Evolutionary conservation across 2,888 invertebrate genomes (phyloP).

Genomic region (Dryobotodes eremita): DNA sequence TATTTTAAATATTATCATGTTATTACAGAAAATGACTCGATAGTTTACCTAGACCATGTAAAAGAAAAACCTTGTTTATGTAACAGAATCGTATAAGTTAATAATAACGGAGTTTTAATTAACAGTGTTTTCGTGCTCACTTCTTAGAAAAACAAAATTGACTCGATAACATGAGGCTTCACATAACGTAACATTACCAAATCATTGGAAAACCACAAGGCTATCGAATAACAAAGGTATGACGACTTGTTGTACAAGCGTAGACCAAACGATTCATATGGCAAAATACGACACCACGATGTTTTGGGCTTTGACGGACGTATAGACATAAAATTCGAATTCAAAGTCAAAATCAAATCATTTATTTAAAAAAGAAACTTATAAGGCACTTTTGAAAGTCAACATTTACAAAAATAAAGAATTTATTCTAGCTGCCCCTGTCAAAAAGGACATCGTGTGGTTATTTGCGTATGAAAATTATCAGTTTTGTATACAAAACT

Average conservation of each 20-base stretch:
- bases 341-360: no score
- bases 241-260: conserved; percentile 5
- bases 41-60: no score
- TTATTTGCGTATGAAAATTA: background rate
- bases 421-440: no score
- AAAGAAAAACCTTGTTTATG: no score
- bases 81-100: background rate
- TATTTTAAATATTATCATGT: no score
- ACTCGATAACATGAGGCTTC: background rate
- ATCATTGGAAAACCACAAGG: background rate
- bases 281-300: conserved; percentile 31
- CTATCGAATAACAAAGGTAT: conserved; percentile 49
- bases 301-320: background rate
- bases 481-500: no score
- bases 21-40: no score
- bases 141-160: background rate
- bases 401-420: no score
- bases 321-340: background rate
- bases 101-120: background rate
- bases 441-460: background rate
- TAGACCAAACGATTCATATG: conserved; percentile 22
- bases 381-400: no score
- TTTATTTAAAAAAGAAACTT: no score
- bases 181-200: background rate
- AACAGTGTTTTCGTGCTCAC: background rate